A percentile compares a stretch with the other conserved stretches of the same genome.
phyloP scores from a whole-genome alignment of 2,797 vertebrate species.

The Megaceryle alcyon region DNA sequence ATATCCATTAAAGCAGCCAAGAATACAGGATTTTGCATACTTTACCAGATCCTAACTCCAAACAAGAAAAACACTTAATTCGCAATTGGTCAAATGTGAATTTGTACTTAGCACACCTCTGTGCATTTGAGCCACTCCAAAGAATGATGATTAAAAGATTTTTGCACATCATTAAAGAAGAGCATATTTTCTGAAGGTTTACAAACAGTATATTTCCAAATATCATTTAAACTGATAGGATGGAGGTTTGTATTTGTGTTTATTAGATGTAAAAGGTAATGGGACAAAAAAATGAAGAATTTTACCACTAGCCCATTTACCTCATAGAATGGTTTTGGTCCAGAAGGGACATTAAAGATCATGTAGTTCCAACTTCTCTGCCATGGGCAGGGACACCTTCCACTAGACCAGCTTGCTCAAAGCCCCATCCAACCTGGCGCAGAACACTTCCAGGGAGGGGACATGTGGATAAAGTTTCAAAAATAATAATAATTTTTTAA shows the following conservation, averaged over 20 bases:
- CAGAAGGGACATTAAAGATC: not conserved
- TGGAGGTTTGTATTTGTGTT: not conserved
- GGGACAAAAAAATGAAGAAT: not conserved
- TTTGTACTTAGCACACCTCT: not conserved
- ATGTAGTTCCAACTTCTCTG: not conserved
- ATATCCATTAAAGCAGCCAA: not conserved
- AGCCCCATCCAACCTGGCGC: not conserved
- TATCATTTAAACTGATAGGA: not conserved
- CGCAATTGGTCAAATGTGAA: not conserved
- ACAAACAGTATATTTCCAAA: not conserved
- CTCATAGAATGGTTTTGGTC: no score
- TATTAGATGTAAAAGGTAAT: not conserved
- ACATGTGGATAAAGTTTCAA: not conserved
- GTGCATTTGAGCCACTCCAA: not conserved
- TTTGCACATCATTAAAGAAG: not conserved
- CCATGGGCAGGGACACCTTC: not conserved
- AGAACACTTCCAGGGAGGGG: not conserved
- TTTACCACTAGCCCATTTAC: not conserved
- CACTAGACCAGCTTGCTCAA: not conserved
- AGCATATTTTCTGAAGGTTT: not conserved
- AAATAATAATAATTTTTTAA: no score
- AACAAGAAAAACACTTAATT: not conserved
- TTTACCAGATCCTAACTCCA: not conserved
- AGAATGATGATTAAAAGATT: not conserved
- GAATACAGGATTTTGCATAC: accelerated